Evolutionary conservation across 2,888 invertebrate species (phyloP), one percentile per base, ranked within the genome.

Genomic region (Acronicta aceris): DNA sequence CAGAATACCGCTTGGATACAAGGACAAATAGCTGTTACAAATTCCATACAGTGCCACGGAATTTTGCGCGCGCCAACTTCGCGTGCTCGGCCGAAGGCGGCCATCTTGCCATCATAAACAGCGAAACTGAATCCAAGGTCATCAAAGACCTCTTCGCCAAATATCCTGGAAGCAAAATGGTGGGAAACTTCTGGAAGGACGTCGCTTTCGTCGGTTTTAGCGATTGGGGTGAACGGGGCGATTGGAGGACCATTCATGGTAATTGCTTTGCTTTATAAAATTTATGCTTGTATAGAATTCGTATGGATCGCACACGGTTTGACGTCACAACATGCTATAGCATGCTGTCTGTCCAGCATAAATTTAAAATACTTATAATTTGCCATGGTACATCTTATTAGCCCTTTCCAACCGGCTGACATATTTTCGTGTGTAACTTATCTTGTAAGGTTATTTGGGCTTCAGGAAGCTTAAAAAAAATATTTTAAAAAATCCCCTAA

Each of bases 21-120:
- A 63, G 81, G 12, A 89, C 89, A 0, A 78, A 82, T 1, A 85
- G 72, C 21, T 90, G 90, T 54, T 90, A 90, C 71, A 90, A 90
- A 66, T 85, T 88, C 66, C 89, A 89, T 65, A 62, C 52, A 0
- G 61, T 74, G 1, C 82, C 86, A 0, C 73, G 82, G 2, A 78
- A 76, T 5, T 90, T 86, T 82, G 73, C 83, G 0, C 70, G 85
- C 0, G 90, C 89, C 0, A 81, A 78, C 73, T 84, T 87, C 79
- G 66, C 84, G 1, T 90, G 90, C 47, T 58, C 77, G 2, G 85
- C 85, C 0, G 90, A 90, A 60, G 87, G 87, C 10, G 88, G 81
- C 0, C 63, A 89, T 65, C 78, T 89, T 27, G 80, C 77, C 17
- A 79, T 89, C 54, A 83, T 89, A 59, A 89, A 90, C 74, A 87